Evolutionary conservation across 1,140 invertebrate species (phyloP), one percentile per base, ranked within the genome.

Genomic region (Drosophila erecta): DNA sequence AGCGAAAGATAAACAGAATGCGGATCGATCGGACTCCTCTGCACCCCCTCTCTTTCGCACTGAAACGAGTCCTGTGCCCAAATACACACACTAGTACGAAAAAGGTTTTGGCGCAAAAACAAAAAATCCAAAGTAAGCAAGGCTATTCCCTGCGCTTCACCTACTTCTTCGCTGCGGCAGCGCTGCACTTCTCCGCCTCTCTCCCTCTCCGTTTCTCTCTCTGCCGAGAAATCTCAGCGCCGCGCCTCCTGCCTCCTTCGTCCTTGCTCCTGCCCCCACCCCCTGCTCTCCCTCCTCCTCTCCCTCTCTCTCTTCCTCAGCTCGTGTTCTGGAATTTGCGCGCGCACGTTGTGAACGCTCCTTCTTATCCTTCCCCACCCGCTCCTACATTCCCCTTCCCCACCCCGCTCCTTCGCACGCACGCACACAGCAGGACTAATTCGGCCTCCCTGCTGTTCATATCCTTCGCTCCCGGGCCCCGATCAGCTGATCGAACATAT

Each of bases 281-380:
- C 54, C 40, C 58, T 37, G n/a, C 41, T 27, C 27, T 35, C 44
- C 15, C 14, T n/a, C 30, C 27, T 35, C 41, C 5, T n/a, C n/a
- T n/a, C 33, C 15, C 40, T 11, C 44, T 20, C 35, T 17, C 11
- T 47, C 24, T 46, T 20, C 8, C 62, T 24, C 49, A 58, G 72
- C 84, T 87, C 84, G 84, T 87, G 84, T 89, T 89, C 60, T 84
- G 84, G 85, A 89, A 89, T 89, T 83, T 84, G 65, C 84, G 84
- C 84, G 84, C 84, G 84, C 70, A 64, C 79, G 64, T 87, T 87
- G 59, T 40, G 53, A 30, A 49, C 33, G 35, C 54, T 59, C 72
- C 55, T 76, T 76, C 47, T 59, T 46, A 73, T 77, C 73, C 76
- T 72, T 62, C 35, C 85, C 53, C 60, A 44, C 41, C 11, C 41